These are phyloP conservation scores for Chamaea fasciata DNA, from an alignment of 2,113 vertebrate species.

Conservation along the genomic window DNA sequence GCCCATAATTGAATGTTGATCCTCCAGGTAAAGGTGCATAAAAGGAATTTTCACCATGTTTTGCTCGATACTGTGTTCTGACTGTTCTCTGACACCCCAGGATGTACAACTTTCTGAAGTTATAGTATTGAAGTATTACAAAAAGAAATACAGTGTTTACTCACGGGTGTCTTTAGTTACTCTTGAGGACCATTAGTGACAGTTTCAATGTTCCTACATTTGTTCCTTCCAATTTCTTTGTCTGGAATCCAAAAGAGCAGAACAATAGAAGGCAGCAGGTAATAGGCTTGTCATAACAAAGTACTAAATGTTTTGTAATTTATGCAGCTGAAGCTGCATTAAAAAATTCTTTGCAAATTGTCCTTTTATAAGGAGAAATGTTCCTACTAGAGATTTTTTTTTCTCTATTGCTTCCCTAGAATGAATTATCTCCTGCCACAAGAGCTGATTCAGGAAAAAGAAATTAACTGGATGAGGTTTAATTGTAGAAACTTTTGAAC, in stretches of 20 bases:
- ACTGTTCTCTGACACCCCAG: neutral
- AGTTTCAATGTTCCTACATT: neutral
- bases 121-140: neutral
- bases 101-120: neutral
- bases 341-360: neutral
- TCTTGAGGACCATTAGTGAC: neutral
- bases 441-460: neutral
- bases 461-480: neutral
- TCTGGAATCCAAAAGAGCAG: neutral
- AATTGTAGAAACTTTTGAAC: neutral
- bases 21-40: neutral
- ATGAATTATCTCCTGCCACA: neutral
- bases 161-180: neutral
- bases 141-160: neutral
- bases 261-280: neutral
- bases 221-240: neutral
- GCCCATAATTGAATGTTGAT: neutral
- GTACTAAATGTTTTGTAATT: neutral
- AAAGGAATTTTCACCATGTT: neutral
- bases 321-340: neutral
- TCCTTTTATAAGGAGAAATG: neutral
- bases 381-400: neutral
- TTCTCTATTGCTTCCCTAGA: neutral
- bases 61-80: neutral
- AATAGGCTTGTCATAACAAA: neutral